phyloP scores from a whole-genome alignment of 1,140 invertebrate species.

The Aphelenchoides fujianensis region DNA sequence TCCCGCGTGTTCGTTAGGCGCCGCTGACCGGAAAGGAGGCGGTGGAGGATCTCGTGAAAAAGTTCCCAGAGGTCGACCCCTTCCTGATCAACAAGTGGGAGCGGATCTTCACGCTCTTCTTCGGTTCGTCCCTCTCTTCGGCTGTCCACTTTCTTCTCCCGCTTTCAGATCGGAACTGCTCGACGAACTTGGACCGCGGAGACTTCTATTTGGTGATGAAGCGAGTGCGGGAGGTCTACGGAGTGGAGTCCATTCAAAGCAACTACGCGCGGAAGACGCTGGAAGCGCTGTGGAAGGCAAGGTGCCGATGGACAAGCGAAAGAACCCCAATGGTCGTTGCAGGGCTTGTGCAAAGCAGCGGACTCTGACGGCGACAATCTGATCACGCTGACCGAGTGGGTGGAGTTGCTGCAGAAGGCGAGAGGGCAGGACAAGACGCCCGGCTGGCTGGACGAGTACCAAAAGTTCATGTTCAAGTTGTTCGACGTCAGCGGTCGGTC shows the following conservation, averaged over 20 bases:
- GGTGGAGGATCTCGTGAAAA: constrained; percentile 20
- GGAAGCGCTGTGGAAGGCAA: constrained; percentile 52
- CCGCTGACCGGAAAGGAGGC: not conserved
- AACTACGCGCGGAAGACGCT: constrained; percentile 50
- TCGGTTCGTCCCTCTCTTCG: constrained; percentile 35
- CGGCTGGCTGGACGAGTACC: constrained; percentile 54
- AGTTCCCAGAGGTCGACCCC: constrained; percentile 45
- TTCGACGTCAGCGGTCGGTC: constrained; percentile 51
- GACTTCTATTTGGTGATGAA: constrained; percentile 55
- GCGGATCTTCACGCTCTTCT: constrained; percentile 58
- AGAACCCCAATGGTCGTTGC: too few relatives aligned
- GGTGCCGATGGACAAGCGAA: too few relatives aligned
- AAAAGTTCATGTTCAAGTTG: constrained; percentile 56
- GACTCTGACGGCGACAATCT: constrained; percentile 50
- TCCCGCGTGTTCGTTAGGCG: too few relatives aligned
- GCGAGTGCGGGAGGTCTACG: constrained; percentile 55
- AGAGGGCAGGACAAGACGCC: constrained; percentile 30
- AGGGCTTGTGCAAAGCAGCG: constrained; percentile 50
- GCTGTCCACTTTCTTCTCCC: not conserved
- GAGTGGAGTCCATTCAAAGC: constrained; percentile 51
- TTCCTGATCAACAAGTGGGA: constrained; percentile 56
- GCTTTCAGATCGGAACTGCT: constrained; percentile 51
- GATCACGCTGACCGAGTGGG: constrained; percentile 56
- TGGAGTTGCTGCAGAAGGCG: constrained; percentile 39
- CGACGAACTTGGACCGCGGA: constrained; percentile 46